phyloP scores from a whole-genome alignment of 2,888 invertebrate species.

The Parelbella ahira region DNA sequence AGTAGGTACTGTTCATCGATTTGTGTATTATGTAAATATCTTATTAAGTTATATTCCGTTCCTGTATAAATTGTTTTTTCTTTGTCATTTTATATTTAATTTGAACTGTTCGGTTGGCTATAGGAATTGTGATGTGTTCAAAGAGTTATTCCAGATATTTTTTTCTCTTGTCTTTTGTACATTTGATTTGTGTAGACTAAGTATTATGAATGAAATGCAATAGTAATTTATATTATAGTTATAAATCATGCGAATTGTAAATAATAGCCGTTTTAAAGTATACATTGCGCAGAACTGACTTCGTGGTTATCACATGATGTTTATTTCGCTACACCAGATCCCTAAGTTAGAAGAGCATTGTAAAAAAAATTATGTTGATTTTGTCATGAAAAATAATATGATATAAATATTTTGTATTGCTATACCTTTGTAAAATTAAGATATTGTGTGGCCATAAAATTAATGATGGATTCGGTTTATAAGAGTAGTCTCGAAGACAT shows the following conservation, averaged over 20 bases:
- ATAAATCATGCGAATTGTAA: conserved; percentile 66
- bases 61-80: conserved; percentile 70
- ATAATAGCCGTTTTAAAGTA: conserved; percentile 61
- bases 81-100: conserved; percentile 42
- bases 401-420: conserved; percentile 53
- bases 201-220: conserved; percentile 76
- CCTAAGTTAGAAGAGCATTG: conserved; percentile 24
- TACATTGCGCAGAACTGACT: conserved; percentile 38
- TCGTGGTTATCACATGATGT: conserved; percentile 41
- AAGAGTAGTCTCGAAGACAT: conserved; percentile 30
- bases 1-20: conserved; percentile 66
- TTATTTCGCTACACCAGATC: conserved; percentile 24
- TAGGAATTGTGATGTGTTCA: conserved; percentile 78
- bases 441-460: conserved; percentile 74
- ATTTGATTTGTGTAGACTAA: conserved; percentile 71
- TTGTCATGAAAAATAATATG: conserved; percentile 42
- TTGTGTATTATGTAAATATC: conserved; percentile 78
- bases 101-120: conserved; percentile 48
- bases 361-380: conserved; percentile 34
- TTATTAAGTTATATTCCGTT: conserved; percentile 73
- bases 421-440: conserved; percentile 69
- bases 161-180: conserved; percentile 66
- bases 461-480: conserved; percentile 35
- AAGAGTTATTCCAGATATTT: conserved; percentile 48
- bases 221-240: conserved; percentile 79